phyloP scores from a whole-genome alignment of 2,888 invertebrate species.

The Scaptodrosophila latifasciaeformis region DNA sequence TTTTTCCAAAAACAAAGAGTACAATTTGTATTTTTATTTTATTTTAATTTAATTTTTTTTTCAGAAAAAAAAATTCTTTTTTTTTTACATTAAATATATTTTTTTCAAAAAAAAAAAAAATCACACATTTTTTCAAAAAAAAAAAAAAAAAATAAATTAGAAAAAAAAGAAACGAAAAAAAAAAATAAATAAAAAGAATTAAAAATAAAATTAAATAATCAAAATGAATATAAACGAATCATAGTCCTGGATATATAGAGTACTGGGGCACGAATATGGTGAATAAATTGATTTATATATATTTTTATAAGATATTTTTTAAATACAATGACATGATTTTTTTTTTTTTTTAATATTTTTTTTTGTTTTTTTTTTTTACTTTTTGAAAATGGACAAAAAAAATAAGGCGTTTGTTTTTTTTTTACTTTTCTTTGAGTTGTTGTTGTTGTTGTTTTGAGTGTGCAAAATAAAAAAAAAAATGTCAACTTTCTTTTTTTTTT shows the following conservation, averaged over 20 bases:
- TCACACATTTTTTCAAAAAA: constrained; percentile 33
- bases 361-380: background rate
- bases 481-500: too few relatives aligned
- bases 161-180: constrained; percentile 17
- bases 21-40: constrained; percentile 22
- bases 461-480: too few relatives aligned
- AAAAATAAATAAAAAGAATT: background rate
- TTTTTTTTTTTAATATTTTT: background rate
- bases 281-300: constrained; percentile 13
- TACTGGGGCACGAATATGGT: constrained; percentile 37
- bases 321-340: constrained; percentile 52
- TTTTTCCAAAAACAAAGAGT: constrained; percentile 39
- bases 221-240: constrained; percentile 30
- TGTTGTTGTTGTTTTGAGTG: too few relatives aligned
- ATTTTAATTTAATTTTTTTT: constrained; percentile 18
- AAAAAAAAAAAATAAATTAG: constrained; percentile 19
- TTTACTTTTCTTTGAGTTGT: background rate
- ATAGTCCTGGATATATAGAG: constrained; percentile 30
- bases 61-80: constrained; percentile 2
- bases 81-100: constrained; percentile 1
- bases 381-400: too few relatives aligned
- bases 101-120: constrained; percentile 21
- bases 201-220: constrained; percentile 27
- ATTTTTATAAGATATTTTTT: background rate
- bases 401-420: background rate